A percentile compares a stretch with the other conserved stretches of the same genome.
Conservation (phyloP, 2,797 vertebrate species). For the Chromis chromis region DNA sequence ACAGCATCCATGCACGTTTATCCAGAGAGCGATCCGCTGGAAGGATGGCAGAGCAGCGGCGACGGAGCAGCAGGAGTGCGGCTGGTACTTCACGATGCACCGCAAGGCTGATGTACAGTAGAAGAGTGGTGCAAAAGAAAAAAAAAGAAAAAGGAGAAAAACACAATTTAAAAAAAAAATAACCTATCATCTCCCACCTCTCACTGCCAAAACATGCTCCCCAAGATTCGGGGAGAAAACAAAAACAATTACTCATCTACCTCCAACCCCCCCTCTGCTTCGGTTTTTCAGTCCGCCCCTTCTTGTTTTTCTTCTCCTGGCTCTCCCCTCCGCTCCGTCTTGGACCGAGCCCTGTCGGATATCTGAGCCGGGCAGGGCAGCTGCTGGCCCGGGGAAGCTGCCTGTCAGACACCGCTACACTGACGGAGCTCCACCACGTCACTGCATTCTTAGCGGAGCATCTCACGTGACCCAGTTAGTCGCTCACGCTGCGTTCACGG, state of each 20-base stretch:
- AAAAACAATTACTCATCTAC: slow-evolving; percentile 26
- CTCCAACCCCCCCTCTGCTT: slow-evolving; percentile 9
- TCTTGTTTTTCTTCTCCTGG: neutral
- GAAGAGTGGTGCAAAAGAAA: slow-evolving; percentile 12
- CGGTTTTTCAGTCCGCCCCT: slow-evolving; percentile 7
- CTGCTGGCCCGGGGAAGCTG: slow-evolving; percentile 44
- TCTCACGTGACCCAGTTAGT: slow-evolving; percentile 81
- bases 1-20: slow-evolving; percentile 32
- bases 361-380: slow-evolving; percentile 42
- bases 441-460: slow-evolving; percentile 80
- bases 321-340: slow-evolving; percentile 3
- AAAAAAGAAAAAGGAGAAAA: neutral
- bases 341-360: slow-evolving; percentile 35
- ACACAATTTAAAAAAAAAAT: neutral
- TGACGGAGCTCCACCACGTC: slow-evolving; percentile 81
- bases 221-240: slow-evolving; percentile 35
- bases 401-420: slow-evolving; percentile 74
- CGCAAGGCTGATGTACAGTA: slow-evolving; percentile 14
- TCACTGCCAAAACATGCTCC: slow-evolving; percentile 44
- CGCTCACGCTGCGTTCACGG: slow-evolving; percentile 57
- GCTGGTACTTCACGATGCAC: slow-evolving; percentile 57
- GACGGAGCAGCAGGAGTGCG: slow-evolving; percentile 29
- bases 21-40: slow-evolving; percentile 30
- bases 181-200: slow-evolving; percentile 30
- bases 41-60: slow-evolving; percentile 24